These are phyloP conservation scores for Lacanobia oleracea DNA, from an alignment of 2,888 invertebrate species.

Conservation along the genomic window DNA sequence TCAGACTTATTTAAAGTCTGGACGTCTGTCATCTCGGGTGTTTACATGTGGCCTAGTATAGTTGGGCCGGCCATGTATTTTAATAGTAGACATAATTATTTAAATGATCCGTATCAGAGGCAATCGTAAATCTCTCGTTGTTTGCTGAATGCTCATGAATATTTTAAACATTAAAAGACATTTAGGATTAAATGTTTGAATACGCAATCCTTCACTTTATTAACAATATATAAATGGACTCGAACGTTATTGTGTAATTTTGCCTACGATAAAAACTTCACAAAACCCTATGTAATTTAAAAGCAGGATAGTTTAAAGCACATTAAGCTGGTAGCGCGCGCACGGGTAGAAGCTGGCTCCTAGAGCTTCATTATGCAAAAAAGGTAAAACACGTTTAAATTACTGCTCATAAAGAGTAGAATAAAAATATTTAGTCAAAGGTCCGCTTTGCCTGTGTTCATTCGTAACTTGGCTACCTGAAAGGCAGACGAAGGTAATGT, in stretches of 20 bases:
- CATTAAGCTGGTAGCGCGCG: slow-evolving; percentile 6
- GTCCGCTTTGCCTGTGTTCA: slow-evolving; percentile 9
- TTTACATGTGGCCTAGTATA: slow-evolving; percentile 28
- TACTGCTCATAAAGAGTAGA: slow-evolving; percentile 23
- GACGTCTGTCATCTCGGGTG: slow-evolving; percentile 28
- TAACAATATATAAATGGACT: background rate
- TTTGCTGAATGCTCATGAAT: background rate
- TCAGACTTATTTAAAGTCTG: slow-evolving; percentile 61
- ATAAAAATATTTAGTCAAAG: slow-evolving; percentile 23
- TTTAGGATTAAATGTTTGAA: slow-evolving; percentile 11
- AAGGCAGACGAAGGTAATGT: slow-evolving; percentile 6
- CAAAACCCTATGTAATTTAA: slow-evolving; percentile 11
- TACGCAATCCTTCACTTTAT: background rate
- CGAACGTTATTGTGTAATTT: background rate
- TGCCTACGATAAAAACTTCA: background rate
- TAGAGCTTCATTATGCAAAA: slow-evolving; percentile 25
- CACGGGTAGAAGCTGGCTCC: background rate
- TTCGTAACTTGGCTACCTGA: slow-evolving; percentile 34
- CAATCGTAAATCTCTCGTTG: slow-evolving; percentile 32
- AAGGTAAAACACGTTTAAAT: slow-evolving; percentile 31
- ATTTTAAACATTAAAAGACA: slow-evolving; percentile 8
- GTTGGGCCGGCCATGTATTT: slow-evolving; percentile 17
- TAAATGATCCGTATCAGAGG: slow-evolving; percentile 27
- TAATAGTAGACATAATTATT: slow-evolving; percentile 24
- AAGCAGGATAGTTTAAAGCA: slow-evolving; percentile 16